Evolutionary conservation across 2,113 vertebrate genomes (phyloP), one percentile per base, ranked within the genome.

Genomic region (Coptodon rendalli): DNA sequence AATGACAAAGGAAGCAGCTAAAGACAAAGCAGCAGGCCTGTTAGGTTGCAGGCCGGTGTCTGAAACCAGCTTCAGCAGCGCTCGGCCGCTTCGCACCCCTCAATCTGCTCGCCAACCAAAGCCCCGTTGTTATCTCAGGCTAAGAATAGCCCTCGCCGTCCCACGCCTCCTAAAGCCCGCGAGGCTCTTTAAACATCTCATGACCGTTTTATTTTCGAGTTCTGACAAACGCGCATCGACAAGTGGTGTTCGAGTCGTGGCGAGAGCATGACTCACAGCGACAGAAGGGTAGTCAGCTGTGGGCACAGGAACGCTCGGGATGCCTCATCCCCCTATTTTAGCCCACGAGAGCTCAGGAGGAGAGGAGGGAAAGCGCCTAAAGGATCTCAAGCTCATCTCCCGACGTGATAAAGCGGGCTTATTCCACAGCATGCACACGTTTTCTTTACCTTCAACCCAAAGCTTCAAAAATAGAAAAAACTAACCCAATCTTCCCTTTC

Each of bases 381-480:
- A 80, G 78, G 83, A 85, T 84, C 88, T 59, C 24, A 16, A 85
- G 73, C 89, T 88, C 87, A 82, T 89, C 92, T 90, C 89, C 84
- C 34, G 10, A 5, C 9, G 87, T 9, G 87, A 87, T 83, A 36
- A 36, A 53, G 81, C 7, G 9, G 59, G 38, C 66, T 92, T 76
- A 80, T 22, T 85, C 82, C 76, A 81, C 43, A 38, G 85, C 85
- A 52, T 10, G 81, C 17, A 31, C 79, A 4, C 8, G 16, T 53
- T 52, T n/a, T 31, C 73, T 78, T 78, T 78, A 78, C 45, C 71
- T n/a, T 31, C 71, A 78, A 50, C 71, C 71, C 71, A 50, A 78
- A 78, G 71, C 71, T 78, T 31, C 73, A 78, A 50, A 78, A 78
- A 78, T n/a, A 78, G 45, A 34, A 59, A 16, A 40, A 71, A 61